A percentile compares a stretch with the other conserved stretches of the same genome.
Evolutionary conservation across 2,888 invertebrate genomes (phyloP).

Genomic region (Diploptera punctata): DNA sequence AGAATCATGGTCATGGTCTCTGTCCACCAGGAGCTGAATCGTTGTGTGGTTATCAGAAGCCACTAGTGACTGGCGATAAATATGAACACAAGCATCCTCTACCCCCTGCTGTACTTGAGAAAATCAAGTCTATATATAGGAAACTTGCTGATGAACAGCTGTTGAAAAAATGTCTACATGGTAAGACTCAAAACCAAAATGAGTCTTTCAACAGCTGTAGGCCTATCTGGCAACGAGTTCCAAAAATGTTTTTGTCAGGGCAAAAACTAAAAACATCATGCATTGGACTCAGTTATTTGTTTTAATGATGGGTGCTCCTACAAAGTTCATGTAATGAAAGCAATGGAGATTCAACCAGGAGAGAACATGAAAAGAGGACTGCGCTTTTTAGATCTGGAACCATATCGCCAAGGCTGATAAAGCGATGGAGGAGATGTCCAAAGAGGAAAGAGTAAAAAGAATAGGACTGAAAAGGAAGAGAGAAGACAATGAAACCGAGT

Average conservation of each 20-base stretch:
- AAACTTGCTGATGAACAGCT: constrained; percentile 25
- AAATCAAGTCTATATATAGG: constrained; percentile 37
- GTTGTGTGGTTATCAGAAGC: constrained; percentile 34
- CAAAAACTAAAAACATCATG: constrained; percentile 29
- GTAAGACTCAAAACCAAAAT: constrained; percentile 39
- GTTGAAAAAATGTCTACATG: constrained; percentile 33
- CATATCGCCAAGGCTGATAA: neutral
- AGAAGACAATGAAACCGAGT: neutral
- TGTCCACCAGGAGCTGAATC: constrained; percentile 34
- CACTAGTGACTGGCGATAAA: constrained; percentile 1
- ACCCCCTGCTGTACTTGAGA: constrained; percentile 30
- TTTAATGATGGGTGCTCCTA: constrained; percentile 33
- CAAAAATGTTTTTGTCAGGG: constrained; percentile 37
- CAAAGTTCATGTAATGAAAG: neutral
- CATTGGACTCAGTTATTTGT: constrained; percentile 26
- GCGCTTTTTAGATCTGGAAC: neutral
- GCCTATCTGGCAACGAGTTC: constrained; percentile 37
- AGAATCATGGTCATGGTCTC: constrained; percentile 25
- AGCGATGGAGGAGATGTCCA: neutral
- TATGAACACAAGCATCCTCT: constrained; percentile 31
- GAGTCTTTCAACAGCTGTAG: too few relatives aligned
- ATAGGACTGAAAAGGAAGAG: neutral
- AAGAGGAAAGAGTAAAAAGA: neutral
- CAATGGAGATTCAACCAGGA: neutral
- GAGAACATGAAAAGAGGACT: neutral